phyloP scores from a whole-genome alignment of 1,140 invertebrate genomes.

The Drosophila auraria region DNA sequence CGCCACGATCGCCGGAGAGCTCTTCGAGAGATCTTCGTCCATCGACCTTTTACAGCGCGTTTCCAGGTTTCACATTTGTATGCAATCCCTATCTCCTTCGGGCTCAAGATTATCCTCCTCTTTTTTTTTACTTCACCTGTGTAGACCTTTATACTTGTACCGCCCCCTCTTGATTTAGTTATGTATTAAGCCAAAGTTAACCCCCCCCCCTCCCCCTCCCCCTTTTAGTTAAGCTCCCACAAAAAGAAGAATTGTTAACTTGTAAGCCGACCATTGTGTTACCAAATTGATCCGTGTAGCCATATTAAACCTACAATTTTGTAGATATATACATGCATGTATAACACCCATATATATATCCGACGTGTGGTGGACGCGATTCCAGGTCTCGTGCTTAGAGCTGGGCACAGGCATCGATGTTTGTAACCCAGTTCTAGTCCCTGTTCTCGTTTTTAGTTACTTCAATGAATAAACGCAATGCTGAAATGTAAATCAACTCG shows the following conservation, averaged over 20 bases:
- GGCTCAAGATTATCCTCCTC: background rate
- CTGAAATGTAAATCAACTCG: constrained; percentile 14
- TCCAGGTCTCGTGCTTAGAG: constrained; percentile 5
- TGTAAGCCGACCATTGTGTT: constrained; percentile 30
- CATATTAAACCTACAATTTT: constrained; percentile 18
- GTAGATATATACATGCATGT: background rate
- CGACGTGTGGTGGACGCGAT: constrained; percentile 6
- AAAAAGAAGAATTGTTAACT: constrained; percentile 1
- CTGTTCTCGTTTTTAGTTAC: constrained; percentile 39
- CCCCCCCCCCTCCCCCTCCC: background rate
- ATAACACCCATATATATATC: constrained; percentile 15
- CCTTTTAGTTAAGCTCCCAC: background rate
- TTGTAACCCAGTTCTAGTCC: background rate
- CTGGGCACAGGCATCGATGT: background rate
- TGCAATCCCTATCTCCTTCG: background rate
- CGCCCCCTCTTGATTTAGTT: constrained; percentile 3
- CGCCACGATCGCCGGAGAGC: background rate
- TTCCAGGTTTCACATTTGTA: constrained; percentile 1
- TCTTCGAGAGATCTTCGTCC: constrained; percentile 5
- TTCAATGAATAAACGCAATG: constrained; percentile 32
- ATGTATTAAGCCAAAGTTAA: constrained; percentile 11
- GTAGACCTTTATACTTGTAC: background rate
- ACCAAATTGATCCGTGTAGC: constrained; percentile 29
- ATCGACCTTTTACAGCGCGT: background rate
- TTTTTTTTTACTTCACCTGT: background rate